Evolutionary conservation across 2,888 invertebrate genomes (phyloP).

Genomic region (Crematogaster levior): DNA sequence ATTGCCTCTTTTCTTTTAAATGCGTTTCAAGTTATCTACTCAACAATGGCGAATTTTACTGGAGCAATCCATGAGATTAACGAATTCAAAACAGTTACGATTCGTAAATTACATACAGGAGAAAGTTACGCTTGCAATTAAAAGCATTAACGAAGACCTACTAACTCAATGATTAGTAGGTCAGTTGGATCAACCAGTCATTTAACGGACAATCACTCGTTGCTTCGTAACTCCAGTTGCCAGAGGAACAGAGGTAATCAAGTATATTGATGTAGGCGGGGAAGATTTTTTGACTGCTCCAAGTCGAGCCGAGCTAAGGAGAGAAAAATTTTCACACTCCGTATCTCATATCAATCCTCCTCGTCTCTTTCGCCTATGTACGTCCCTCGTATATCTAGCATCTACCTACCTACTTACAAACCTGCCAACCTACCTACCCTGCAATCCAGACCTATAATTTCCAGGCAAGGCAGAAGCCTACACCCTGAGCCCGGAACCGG

Average conservation of each 20-base stretch:
- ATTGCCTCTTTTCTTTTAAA: background rate
- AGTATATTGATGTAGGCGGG: constrained; percentile 7
- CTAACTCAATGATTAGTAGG: background rate
- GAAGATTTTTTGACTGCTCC: background rate
- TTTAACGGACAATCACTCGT: background rate
- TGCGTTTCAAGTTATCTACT: background rate
- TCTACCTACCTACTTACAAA: constrained; percentile 13
- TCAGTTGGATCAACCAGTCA: background rate
- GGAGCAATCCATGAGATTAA: background rate
- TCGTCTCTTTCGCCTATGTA: background rate
- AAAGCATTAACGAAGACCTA: background rate
- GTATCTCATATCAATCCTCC: background rate
- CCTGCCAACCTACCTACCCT: constrained; percentile 61
- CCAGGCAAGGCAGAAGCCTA: constrained; percentile 77
- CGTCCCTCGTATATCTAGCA: background rate
- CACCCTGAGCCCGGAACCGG: constrained; percentile 82
- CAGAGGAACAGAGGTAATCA: background rate
- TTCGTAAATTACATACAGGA: background rate
- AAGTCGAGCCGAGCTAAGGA: background rate
- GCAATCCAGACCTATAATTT: constrained; percentile 80
- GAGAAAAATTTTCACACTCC: background rate
- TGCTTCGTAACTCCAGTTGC: background rate
- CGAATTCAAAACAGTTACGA: background rate
- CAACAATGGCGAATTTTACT: background rate
- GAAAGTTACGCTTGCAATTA: background rate